A percentile compares a stretch with the other conserved stretches of the same genome.
Conservation (phyloP, 2,113 vertebrate species). For the Lampris megalopsis region DNA sequence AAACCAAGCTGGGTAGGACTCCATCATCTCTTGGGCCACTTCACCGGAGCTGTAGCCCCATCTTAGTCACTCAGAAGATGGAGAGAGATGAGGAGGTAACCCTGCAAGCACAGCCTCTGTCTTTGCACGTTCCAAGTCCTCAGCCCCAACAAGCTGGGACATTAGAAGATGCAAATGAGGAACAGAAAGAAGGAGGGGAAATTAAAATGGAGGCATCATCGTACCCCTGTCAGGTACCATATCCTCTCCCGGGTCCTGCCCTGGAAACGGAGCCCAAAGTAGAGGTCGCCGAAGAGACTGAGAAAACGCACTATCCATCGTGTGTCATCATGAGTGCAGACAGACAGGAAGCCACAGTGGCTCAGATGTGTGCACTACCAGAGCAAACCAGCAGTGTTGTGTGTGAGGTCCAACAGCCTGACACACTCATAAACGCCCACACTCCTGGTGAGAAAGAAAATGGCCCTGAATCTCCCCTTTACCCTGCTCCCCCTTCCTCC, state of each 20-base stretch:
- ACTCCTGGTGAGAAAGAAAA: slow-evolving; percentile 53
- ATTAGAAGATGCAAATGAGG: slow-evolving; percentile 78
- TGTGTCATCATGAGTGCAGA: slow-evolving; percentile 33
- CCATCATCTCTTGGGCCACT: slow-evolving; percentile 39
- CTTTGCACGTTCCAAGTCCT: slow-evolving; percentile 42
- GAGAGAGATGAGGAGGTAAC: slow-evolving; percentile 13
- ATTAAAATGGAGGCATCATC: slow-evolving; percentile 77
- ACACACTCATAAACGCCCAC: slow-evolving; percentile 8
- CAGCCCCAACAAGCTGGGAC: slow-evolving; percentile 10
- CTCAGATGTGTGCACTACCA: slow-evolving; percentile 9
- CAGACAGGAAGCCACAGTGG: slow-evolving; percentile 3
- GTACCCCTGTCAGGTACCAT: slow-evolving; percentile 76
- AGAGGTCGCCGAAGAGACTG: slow-evolving; percentile 58
- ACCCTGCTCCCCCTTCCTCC: slow-evolving; percentile 56
- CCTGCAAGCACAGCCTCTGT: slow-evolving; percentile 17
- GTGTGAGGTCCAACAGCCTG: slow-evolving; percentile 41
- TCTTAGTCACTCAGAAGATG: not conserved
- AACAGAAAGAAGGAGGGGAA: slow-evolving; percentile 74
- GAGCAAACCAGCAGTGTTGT: slow-evolving; percentile 3
- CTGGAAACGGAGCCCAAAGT: slow-evolving; percentile 74
- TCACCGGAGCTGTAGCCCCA: slow-evolving; percentile 48
- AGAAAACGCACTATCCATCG: slow-evolving; percentile 13
- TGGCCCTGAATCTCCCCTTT: slow-evolving; percentile 64
- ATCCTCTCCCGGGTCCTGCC: slow-evolving; percentile 69
- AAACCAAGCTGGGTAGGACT: slow-evolving; percentile 15